phyloP scores from a whole-genome alignment of 2,113 vertebrate genomes.

The Peromyscus leucopus region DNA sequence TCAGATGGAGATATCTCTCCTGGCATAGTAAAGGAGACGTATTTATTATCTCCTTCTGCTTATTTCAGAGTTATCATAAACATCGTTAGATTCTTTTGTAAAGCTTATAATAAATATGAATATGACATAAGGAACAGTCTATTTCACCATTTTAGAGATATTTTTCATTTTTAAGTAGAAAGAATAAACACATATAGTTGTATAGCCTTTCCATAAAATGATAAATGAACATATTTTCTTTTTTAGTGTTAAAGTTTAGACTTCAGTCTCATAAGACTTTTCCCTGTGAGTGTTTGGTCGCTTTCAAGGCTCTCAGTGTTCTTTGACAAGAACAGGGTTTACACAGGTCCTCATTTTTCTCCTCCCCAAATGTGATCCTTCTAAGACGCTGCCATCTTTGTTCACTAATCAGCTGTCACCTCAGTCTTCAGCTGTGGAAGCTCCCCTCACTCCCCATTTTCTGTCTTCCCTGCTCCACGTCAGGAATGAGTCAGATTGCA shows the following conservation, averaged over 20 bases:
- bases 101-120: slow-evolving; percentile 15
- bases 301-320: no score
- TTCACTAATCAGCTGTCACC: background rate
- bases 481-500: slow-evolving; percentile 7
- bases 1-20: background rate
- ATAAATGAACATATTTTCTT: background rate
- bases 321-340: background rate
- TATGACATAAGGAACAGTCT: background rate
- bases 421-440: background rate
- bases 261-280: background rate
- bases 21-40: background rate
- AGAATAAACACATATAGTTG: background rate
- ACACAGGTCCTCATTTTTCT: background rate
- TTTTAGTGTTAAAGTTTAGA: slow-evolving; percentile 9
- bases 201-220: background rate
- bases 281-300: background rate
- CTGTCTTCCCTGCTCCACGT: background rate
- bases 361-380: background rate
- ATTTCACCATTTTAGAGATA: background rate
- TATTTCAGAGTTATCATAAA: background rate
- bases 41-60: slow-evolving; percentile 9
- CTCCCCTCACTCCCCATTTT: background rate
- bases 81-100: background rate
- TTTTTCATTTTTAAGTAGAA: slow-evolving; percentile 20
- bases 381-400: background rate